Evolutionary conservation across 2,888 invertebrate genomes (phyloP), one percentile per base, ranked within the genome.

Genomic region (Autographa pulchrina): DNA sequence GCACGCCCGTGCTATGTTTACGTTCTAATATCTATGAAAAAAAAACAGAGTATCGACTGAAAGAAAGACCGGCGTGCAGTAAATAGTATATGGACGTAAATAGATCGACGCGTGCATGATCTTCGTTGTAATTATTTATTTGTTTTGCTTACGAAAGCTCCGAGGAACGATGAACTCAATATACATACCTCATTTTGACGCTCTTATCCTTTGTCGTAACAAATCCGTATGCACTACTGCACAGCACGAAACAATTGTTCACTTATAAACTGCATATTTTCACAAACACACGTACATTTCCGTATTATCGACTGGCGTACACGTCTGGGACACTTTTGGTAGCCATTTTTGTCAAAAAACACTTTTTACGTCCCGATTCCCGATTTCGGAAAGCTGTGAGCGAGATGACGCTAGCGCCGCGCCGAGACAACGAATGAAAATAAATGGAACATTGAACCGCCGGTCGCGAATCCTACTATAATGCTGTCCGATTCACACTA

Each of bases 311-410:
- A 91, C 90, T 90, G 75, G 85, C 85, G 84, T 87, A 90, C 84
- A 92, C 91, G 89, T 90, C 92, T 89, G 88, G 89, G 84, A 90
- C 85, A 88, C 90, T 89, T 83, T 87, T 85, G 92, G 95, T 93
- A 90, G 95, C 96, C 95, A 96, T 96, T 94, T 96, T 95, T 93
- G 92, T 89, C 91, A 92, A 94, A 94, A 92, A 90, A 90, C 88
- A 89, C 89, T 91, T 91, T 90, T 89, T 90, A 89, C 91, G 90
- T 92, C 91, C 92, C 90, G 90, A 91, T 89, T 92, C 90, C 91
- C 91, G 88, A 93, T 91, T 93, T 93, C 88, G 88, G 89, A 90
- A 91, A 92, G 90, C 90, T 87, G 86, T 83, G 89, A 92, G 90
- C 84, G 90, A 93, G 92, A 92, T 90, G 90, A 93, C 93, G 91